These are phyloP conservation scores for Protonibea diacanthus DNA, from an alignment of 2,797 vertebrate species.

Conservation along the genomic window DNA sequence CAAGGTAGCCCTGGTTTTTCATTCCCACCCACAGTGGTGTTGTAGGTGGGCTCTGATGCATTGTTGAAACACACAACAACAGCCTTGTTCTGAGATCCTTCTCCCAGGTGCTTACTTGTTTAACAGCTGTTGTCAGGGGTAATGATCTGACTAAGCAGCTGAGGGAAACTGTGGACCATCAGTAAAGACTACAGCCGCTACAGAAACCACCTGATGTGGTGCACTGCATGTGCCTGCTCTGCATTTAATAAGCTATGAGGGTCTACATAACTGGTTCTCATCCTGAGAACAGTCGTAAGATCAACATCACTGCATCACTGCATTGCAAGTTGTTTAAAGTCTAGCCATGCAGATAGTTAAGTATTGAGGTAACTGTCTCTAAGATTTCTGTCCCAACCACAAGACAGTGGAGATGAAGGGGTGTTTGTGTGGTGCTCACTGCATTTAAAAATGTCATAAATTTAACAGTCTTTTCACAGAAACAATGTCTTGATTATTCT, in stretches of 20 bases:
- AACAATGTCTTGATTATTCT: neutral
- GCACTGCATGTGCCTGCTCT: slow-evolving; percentile 15
- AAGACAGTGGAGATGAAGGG: neutral
- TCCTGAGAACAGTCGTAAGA: slow-evolving; percentile 7
- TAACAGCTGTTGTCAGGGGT: slow-evolving; percentile 55
- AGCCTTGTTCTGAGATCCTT: slow-evolving; percentile 42
- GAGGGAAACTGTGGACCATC: slow-evolving; percentile 39
- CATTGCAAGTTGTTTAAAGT: neutral
- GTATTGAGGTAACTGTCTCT: neutral
- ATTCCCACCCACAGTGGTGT: slow-evolving; percentile 40
- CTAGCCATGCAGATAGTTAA: neutral
- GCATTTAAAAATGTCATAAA: neutral
- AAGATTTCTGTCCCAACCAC: neutral
- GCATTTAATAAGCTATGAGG: slow-evolving; percentile 8
- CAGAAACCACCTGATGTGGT: slow-evolving; percentile 36
- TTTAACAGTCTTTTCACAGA: neutral
- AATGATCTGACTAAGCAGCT: slow-evolving; percentile 53
- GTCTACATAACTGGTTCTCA: neutral
- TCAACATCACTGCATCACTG: neutral
- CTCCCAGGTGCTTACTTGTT: slow-evolving; percentile 54
- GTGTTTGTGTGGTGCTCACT: neutral
- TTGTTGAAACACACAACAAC: slow-evolving; percentile 48
- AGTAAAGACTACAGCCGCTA: slow-evolving; percentile 33
- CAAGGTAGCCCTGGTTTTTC: slow-evolving; percentile 33
- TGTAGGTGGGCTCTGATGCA: slow-evolving; percentile 53